Evolutionary conservation across 2,888 invertebrate species (phyloP).

Genomic region (Malthinus seriepunctatus): DNA sequence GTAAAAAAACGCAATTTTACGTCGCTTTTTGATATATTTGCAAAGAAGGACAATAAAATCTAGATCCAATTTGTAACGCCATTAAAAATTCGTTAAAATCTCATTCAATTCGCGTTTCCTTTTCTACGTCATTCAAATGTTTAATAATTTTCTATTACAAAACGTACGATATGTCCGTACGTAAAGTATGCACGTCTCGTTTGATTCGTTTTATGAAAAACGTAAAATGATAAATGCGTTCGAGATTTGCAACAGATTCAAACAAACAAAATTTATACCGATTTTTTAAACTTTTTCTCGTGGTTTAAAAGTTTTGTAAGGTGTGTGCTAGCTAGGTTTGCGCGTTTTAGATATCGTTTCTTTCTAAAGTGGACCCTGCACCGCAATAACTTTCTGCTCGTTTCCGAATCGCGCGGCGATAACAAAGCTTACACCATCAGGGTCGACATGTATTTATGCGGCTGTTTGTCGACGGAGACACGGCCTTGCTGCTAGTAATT

Average conservation of each 20-base stretch:
- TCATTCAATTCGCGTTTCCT: conserved; percentile 19
- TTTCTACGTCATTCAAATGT: conserved; percentile 8
- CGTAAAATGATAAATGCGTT: conserved; percentile 38
- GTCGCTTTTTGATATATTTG: neutral
- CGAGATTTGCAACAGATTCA: conserved; percentile 35
- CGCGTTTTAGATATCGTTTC: conserved; percentile 18
- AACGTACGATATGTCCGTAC: conserved; percentile 24
- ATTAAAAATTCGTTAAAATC: conserved; percentile 28
- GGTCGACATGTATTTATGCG: conserved; percentile 46
- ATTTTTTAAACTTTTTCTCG: conserved; percentile 24
- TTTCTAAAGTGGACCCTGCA: conserved; percentile 24
- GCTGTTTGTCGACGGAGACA: conserved; percentile 44
- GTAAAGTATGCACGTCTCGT: conserved; percentile 40
- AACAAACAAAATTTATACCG: conserved; percentile 35
- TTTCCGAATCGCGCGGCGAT: conserved; percentile 37
- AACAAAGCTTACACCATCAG: conserved; percentile 40
- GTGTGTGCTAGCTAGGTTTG: conserved; percentile 10
- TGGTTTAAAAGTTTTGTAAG: conserved; percentile 25
- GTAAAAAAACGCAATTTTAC: neutral
- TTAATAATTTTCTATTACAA: conserved; percentile 7
- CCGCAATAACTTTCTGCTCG: conserved; percentile 31
- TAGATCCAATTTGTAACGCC: conserved; percentile 8
- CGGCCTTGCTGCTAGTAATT: conserved; percentile 43
- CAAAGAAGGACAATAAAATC: conserved; percentile 3
- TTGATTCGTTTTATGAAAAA: conserved; percentile 40